Base-by-base conservation (phyloP, 2,797 vertebrate genomes). In the Chiroxiphia lanceolata region DNA sequence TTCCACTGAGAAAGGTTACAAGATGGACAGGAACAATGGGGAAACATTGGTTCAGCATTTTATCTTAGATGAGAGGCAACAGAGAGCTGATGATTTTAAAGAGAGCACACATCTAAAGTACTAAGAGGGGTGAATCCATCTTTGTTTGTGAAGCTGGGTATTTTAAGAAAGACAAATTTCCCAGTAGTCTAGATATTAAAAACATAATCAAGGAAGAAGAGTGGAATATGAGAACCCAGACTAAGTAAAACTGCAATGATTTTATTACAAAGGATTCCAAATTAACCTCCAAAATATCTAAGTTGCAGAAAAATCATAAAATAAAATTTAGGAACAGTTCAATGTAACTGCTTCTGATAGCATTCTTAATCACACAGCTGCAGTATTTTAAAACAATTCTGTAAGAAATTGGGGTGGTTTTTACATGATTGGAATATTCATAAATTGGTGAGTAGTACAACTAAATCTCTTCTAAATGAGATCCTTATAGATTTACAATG, bases 371-470 rank as follows among this genome's bases (percentile, higher is more conserved):
- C 88, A 67, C 36, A 70, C 54, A 93, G 95, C 87, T 96, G 87
- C 87, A 67, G 48, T 72, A 86, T 67, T 90, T 93, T 70, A 89
- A 95, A 93, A 40, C 48, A 91, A 33, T 67, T 88, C 79, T 80
- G 34, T 76, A 65, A 68, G 87, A 88, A 91, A 72, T 89, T 63
- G 10, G 79, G 53, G 42, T 83, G 57, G 8, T 76, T 89, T 94
- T 96, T 68, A 70, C 77, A 79, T 83, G 79, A 88, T 88, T 94
- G 60, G 72, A 91, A 93, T 94, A 94, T 95, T 96, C 93, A 95
- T 89, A 91, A 91, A 83, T 63, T 5, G 3, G n/a, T 45, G 48
- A 89, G 54, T 75, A 60, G 89, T 74, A 88, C 72, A 91, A 83
- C 68, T 89, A 86, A 93, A 81, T 91, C 51, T 91, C 87, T 80